phyloP scores from a whole-genome alignment of 2,888 invertebrate genomes.

The Parnassius glacialis region DNA sequence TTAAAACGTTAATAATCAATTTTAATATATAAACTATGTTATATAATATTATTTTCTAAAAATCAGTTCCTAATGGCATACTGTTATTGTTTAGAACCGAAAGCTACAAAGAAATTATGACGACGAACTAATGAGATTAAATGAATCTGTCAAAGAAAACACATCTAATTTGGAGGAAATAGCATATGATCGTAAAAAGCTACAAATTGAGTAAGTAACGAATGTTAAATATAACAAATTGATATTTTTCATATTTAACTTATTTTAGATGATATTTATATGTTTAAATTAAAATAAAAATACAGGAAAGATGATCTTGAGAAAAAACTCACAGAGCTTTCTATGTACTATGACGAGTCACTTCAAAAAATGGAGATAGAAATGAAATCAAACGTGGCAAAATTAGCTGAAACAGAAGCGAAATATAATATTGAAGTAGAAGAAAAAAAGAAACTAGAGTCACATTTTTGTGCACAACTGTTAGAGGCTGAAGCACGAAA shows the following conservation, averaged over 20 bases:
- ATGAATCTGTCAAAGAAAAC: slow-evolving; percentile 59
- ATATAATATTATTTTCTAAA: too few relatives aligned
- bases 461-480: slow-evolving; percentile 43
- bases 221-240: background rate
- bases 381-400: slow-evolving; percentile 45
- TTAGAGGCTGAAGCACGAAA: slow-evolving; percentile 48
- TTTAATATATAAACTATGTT: too few relatives aligned
- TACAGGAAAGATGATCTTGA: slow-evolving; percentile 66
- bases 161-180: slow-evolving; percentile 62
- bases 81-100: slow-evolving; percentile 48
- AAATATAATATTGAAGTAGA: slow-evolving; percentile 50
- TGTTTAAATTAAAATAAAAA: slow-evolving; percentile 1
- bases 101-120: slow-evolving; percentile 57
- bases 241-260: too few relatives aligned
- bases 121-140: slow-evolving; percentile 56
- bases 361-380: slow-evolving; percentile 51
- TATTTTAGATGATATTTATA: too few relatives aligned
- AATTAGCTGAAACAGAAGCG: slow-evolving; percentile 55
- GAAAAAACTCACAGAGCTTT: slow-evolving; percentile 52
- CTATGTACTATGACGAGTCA: slow-evolving; percentile 55
- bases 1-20: too few relatives aligned
- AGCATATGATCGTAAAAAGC: slow-evolving; percentile 56
- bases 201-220: slow-evolving; percentile 60
- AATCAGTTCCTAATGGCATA: background rate
- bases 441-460: slow-evolving; percentile 47